Base-by-base conservation (phyloP, 2,797 vertebrate genomes). In the Prunella strophiata region DNA sequence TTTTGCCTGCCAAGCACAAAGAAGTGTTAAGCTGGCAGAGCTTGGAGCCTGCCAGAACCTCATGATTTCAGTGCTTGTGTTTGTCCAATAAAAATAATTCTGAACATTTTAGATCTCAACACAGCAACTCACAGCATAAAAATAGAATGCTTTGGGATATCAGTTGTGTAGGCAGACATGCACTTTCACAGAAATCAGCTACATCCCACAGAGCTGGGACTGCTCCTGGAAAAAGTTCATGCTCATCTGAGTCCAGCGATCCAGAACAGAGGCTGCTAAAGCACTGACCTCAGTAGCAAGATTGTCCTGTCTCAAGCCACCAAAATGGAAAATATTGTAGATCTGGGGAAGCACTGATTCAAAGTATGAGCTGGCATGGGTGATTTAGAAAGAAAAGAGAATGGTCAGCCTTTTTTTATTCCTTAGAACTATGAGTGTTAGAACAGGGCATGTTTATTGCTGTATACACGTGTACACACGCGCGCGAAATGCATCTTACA, bases 41-140 rank as follows among this genome's bases (percentile, higher is more conserved):
- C 68, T 54, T 75, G 83, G 13, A 92, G 76, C 67, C 70, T 94
- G 84, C 67, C 89, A 70, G 79, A 91, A 76, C 71, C 71, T 84
- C 88, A 45, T 80, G 54, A 55, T 84, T 94, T 85, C 42, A 57
- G 65, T 54, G 18, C 80, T 91, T 72, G 57, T 74, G 43, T 95
- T 93, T 94, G 86, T 84, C 87, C 87, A 95, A 91, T 76, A 86
- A 94, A 95, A 94, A 91, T 71, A 76, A 85, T 86, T 95, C 85
- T 82, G 88, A 88, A 55, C 77, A 71, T 85, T 90, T 85, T 42
- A 90, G 81, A 88, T 88, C 89, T 93, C 67, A 71, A 78, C 88
- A 47, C 61, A 38, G 84, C 84, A 93, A 94, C 87, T 30, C 13
- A 0, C 45, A 38, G 81, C 82, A 92, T 65, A 97, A 97, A 97